Base-by-base conservation (phyloP, 2,888 invertebrate genomes). In the Myopa testacea region DNA sequence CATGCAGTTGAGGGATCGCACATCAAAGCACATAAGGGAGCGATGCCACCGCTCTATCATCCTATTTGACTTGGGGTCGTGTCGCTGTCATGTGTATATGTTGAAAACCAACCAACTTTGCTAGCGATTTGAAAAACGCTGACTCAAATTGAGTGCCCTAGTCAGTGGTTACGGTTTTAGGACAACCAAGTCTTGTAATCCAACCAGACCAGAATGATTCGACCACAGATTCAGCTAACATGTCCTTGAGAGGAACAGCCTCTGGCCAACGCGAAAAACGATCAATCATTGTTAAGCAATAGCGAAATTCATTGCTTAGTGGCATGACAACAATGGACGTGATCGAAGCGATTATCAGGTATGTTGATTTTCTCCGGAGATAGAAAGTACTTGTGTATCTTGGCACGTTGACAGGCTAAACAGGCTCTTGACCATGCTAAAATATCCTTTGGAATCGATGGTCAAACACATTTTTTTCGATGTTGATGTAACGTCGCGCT, bases 11-110 rank as follows among this genome's bases (percentile, higher is more conserved):
- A 82, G 14, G 87, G 71, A 50, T 84, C 82, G 75, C 84, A 83
- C 76, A 76, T 84, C 37, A 88, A 79, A 0, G 90, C 86, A 83
- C 82, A 88, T 90, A 73, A 90, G 80, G 8, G 85, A 84, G 2
- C 89, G 81, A 79, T 90, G 90, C 77, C 87, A 85, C 5, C 88
- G 80, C 79, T 90, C 88, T 4, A 79, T 62, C 74, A 77, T 68
- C 4, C 76, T 75, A 63, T 79, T 79, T 14, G 72, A 74, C 26
- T 78, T 73, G 37, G 78, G 72, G 62, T 78, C 76, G 63, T 76
- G 76, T n/a, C 10, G 72, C 67, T 26, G 73, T 76, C 19, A 71
- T 77, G 52, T 77, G 71, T 55, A 79, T 77, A 62, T 78, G 77
- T 65, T 77, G 62, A 38, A n/a, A n/a, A n/a, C n/a, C n/a, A n/a